Evolutionary conservation across 2,888 invertebrate species (phyloP), one percentile per base, ranked within the genome.

Genomic region (Pammene aurita): DNA sequence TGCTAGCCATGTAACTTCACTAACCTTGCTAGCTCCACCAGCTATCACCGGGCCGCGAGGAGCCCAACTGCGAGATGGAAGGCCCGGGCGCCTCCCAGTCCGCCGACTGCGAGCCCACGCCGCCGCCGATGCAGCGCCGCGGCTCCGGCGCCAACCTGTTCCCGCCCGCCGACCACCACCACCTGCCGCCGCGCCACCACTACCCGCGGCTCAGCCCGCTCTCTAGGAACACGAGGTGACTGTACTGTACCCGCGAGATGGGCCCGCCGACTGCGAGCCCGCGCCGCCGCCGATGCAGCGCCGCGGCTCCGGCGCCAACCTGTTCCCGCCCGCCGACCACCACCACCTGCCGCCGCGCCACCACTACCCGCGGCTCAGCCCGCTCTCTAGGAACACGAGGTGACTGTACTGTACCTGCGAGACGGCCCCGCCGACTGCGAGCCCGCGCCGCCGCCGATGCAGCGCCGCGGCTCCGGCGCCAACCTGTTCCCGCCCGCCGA

Each of bases 21-120:
- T 79, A 76, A 78, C 52, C 26, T 70, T 75, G 74, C 72, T 71
- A 75, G 72, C 72, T 66, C 74, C 73, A 26, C 18, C 88, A 97
- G 97, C 93, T 97, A 80, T 97, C 97, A 10, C 97, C 97, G 52
- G 96, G 97, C 16, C 94, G 97, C 70, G 97, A 97, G 78, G 96
- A 96, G 77, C 97, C 96, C 80, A 96, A 96, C 81, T 96, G 95
- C 72, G 97, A 97, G 84, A 95, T 96, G 76, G 97, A 97, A 80
- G 97, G 97, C 75, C 96, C 97, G n/a, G 96, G 96, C 41, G 97
- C 97, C 60, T 97, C 97, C 62, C 97, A 97, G 90, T 97, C 97
- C 64, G 96, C 97, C 78, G 98, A 98, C 93, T 98, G 97, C 90
- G 97, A 98, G 88, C 97, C 98, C 9, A 97, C 98, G 76, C 98